These are phyloP conservation scores for Leptopilina boulardi DNA, from an alignment of 1,140 invertebrate genomes.

Conservation along the genomic window DNA sequence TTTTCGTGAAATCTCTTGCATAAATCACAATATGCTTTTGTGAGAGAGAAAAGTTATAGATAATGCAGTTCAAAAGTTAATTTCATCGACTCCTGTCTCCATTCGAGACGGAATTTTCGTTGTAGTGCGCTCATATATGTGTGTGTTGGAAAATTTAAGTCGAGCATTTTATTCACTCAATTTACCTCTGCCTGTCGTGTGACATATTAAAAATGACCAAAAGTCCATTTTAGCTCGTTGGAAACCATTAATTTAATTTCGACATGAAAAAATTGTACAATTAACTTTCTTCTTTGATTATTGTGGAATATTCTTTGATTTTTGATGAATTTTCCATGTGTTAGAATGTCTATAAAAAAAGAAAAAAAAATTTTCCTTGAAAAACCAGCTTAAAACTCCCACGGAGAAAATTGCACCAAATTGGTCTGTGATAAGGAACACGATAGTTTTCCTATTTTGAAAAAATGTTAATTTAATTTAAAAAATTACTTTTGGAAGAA, in stretches of 20 bases:
- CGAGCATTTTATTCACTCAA: slow-evolving; percentile 20
- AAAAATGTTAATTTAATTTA: no score
- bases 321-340: no score
- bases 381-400: no score
- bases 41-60: slow-evolving; percentile 6
- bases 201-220: slow-evolving; percentile 28
- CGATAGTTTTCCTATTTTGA: no score
- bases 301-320: no score
- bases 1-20: slow-evolving; percentile 14
- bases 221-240: background rate
- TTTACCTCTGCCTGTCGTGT: background rate
- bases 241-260: slow-evolving; percentile 5
- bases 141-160: background rate
- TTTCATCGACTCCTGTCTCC: slow-evolving; percentile 16
- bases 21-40: slow-evolving; percentile 11
- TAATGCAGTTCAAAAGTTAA: slow-evolving; percentile 1
- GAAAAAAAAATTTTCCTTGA: no score
- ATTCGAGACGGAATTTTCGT: background rate
- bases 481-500: no score
- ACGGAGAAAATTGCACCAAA: no score
- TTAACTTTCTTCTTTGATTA: no score
- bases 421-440: no score
- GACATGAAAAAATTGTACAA: background rate
- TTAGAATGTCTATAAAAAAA: no score
- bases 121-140: no score